Conservation (phyloP, 2,888 invertebrate genomes). For the Sarcophaga carnaria region DNA sequence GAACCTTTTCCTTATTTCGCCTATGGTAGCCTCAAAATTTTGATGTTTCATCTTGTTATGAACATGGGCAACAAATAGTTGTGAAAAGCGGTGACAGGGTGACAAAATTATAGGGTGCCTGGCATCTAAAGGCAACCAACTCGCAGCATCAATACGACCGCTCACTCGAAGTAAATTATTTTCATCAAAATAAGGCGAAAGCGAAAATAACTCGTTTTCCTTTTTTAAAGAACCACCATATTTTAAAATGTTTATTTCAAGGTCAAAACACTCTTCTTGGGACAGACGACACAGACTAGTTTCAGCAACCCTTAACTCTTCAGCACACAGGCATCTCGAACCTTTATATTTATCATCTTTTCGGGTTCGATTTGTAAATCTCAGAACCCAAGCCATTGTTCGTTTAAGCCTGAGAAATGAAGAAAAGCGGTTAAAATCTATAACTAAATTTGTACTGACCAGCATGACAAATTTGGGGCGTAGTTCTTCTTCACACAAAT, state of each 20-base stretch:
- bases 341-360: too few species aligned
- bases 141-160: slow-evolving; percentile 47
- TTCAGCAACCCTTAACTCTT: too few species aligned
- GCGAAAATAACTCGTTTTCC: slow-evolving; percentile 10
- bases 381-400: neutral
- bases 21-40: slow-evolving; percentile 36
- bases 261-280: neutral
- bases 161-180: slow-evolving; percentile 10
- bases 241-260: neutral
- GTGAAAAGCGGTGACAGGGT: neutral
- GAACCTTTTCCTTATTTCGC: slow-evolving; percentile 56
- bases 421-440: neutral
- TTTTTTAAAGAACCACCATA: neutral
- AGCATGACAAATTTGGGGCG: neutral
- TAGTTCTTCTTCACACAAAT: slow-evolving; percentile 9
- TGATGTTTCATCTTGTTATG: slow-evolving; percentile 48
- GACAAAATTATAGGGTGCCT: neutral
- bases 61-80: neutral
- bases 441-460: neutral
- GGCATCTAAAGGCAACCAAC: slow-evolving; percentile 18
- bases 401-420: neutral
- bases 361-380: too few species aligned
- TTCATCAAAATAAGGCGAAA: slow-evolving; percentile 50
- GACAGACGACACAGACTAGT: neutral
- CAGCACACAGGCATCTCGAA: too few species aligned